A percentile compares a stretch with the other conserved stretches of the same genome.
phyloP scores from a whole-genome alignment of 2,113 vertebrate species.

The Gyps fulvus region DNA sequence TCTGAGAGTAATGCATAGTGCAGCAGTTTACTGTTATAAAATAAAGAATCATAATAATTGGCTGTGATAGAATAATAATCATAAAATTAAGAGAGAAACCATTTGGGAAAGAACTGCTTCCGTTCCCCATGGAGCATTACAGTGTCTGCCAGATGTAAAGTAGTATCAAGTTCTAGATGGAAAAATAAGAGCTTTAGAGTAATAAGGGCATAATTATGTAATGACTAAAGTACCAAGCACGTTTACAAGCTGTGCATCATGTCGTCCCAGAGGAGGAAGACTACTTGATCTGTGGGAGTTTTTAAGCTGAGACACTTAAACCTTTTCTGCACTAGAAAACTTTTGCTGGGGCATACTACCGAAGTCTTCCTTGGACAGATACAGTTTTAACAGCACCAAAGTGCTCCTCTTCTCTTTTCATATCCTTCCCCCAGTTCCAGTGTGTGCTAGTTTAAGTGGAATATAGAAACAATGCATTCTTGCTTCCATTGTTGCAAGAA shows the following conservation, averaged over 20 bases:
- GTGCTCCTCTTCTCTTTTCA: neutral
- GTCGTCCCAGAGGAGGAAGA: neutral
- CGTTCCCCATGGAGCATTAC: neutral
- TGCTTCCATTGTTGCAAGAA: neutral
- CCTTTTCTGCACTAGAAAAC: neutral
- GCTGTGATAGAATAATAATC: slow-evolving; percentile 7
- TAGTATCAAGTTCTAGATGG: slow-evolving; percentile 29
- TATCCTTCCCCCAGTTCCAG: neutral
- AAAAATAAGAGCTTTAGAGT: slow-evolving; percentile 32
- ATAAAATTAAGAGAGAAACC: slow-evolving; percentile 11
- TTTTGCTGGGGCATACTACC: neutral
- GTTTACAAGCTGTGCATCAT: neutral
- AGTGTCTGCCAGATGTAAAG: slow-evolving; percentile 9
- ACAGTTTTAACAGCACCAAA: neutral
- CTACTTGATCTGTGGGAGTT: neutral
- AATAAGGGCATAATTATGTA: slow-evolving; percentile 25
- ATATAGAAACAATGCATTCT: neutral
- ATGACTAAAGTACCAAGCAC: neutral
- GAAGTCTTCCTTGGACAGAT: neutral
- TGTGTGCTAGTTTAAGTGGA: neutral
- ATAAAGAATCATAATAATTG: neutral
- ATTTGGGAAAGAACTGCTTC: neutral
- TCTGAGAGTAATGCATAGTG: neutral
- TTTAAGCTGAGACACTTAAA: neutral
- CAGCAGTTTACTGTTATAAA: neutral